These are phyloP conservation scores for Rutpela maculata DNA, from an alignment of 2,888 invertebrate species.

Conservation along the genomic window DNA sequence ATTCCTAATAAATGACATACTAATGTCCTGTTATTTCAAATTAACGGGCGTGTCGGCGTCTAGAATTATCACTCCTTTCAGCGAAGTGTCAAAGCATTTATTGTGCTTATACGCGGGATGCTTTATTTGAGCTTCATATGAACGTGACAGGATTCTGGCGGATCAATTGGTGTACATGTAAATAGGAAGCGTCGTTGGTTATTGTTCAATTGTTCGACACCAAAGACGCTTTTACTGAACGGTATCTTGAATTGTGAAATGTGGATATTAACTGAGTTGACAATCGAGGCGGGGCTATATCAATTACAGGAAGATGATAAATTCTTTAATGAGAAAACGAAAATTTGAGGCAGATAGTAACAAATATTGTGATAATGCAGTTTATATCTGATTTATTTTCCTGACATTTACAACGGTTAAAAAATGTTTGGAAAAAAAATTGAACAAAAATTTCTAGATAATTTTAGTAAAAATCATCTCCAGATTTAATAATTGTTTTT, in stretches of 20 bases:
- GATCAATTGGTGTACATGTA: background rate
- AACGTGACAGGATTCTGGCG: background rate
- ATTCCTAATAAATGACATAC: slow-evolving; percentile 13
- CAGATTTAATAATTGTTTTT: too few species aligned
- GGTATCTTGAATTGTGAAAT: background rate
- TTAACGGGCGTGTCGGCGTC: background rate
- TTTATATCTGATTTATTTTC: too few species aligned
- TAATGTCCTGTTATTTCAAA: slow-evolving; percentile 21
- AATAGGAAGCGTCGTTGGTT: slow-evolving; percentile 6
- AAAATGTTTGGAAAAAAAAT: too few species aligned
- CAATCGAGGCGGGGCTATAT: too few species aligned
- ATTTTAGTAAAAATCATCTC: too few species aligned
- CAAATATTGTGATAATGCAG: too few species aligned
- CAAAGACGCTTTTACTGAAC: background rate
- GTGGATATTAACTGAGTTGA: background rate
- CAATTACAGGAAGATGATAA: too few species aligned
- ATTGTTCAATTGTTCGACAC: slow-evolving; percentile 10
- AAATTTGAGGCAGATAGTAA: too few species aligned
- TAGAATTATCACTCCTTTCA: slow-evolving; percentile 12
- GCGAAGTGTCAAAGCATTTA: slow-evolving; percentile 19
- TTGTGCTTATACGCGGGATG: slow-evolving; percentile 10
- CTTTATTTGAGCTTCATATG: slow-evolving; percentile 2
- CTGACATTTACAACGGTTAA: too few species aligned
- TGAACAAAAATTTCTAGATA: too few species aligned
- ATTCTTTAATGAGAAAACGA: too few species aligned